Evolutionary conservation across 2,888 invertebrate species (phyloP), one percentile per base, ranked within the genome.

Genomic region (Lasioglossum leucozonium): DNA sequence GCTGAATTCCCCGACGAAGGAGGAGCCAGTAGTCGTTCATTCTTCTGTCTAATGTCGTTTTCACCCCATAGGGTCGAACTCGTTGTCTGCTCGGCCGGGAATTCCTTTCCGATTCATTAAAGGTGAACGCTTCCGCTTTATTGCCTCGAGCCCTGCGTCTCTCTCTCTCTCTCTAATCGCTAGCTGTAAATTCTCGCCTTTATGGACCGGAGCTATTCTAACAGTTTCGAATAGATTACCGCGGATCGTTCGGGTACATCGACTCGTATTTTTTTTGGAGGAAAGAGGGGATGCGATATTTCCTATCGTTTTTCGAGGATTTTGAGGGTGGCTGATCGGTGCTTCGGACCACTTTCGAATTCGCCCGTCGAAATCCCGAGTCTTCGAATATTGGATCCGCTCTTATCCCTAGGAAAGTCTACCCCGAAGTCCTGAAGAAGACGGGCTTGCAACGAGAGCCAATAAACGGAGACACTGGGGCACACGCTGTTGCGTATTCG

Each of bases 71-170:
- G 44, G 47, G 10, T 72, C 30, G 37, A 40, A 62, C 65, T 58
- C 47, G 26, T 51, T 40, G 72, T 37, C 67, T 22, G 34, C 67
- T 30, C 22, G 22, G 67, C 37, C 67, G 22, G 40, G 67, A 37
- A 67, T 67, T 67, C 67, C 67, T 67, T 67, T 67, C 67, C 67
- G 67, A 67, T 67, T 67, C 67, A 67, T 67, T 67, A 67, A 67
- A 40, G 67, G 67, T 67, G 67, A 67, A 67, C 67, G 67, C 37
- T 37, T 37, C 67, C 67, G 67, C 67, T 67, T 67, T 67, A 67
- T 37, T 67, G 67, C 67, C 51, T 51, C 22, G 51, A 51, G 51
- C n/a, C 51, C 22, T 10, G n/a, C 51, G 22, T 51, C 51, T 65
- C 65, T 58, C 67, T 34, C 65, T 67, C 51, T 34, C 58, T 22